These are phyloP conservation scores for Mus pahari DNA, from an alignment of 2,113 vertebrate genomes.

Conservation along the genomic window DNA sequence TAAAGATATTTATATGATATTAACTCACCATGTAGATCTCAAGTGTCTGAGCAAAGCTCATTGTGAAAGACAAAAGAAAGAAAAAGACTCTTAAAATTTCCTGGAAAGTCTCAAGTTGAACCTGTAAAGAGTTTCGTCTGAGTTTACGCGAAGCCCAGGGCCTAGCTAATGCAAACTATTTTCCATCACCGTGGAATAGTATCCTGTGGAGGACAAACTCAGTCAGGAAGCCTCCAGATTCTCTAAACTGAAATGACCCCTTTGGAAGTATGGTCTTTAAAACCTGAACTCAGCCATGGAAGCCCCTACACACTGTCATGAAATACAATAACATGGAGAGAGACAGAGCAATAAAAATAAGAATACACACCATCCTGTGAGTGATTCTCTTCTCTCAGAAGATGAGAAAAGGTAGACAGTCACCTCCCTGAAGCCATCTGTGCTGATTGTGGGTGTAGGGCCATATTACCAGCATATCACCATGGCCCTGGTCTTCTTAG, in stretches of 20 bases:
- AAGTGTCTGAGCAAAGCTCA: not conserved
- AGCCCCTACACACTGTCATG: not conserved
- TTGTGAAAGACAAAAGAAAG: not conserved
- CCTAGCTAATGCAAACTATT: not conserved
- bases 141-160: conserved; percentile 7
- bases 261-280: not conserved
- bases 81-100: not conserved
- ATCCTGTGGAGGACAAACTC: not conserved
- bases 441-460: not conserved
- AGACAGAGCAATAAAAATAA: conserved; percentile 35
- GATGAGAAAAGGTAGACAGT: not conserved
- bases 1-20: conserved; percentile 57
- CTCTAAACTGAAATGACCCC: not conserved
- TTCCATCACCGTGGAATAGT: not conserved
- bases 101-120: not conserved
- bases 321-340: not conserved
- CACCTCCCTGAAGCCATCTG: not conserved
- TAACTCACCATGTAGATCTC: conserved; percentile 9
- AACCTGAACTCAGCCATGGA: not conserved
- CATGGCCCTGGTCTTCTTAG: not conserved
- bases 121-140: not conserved
- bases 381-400: not conserved
- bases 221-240: not conserved
- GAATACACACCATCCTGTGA: not conserved
- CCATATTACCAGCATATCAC: not conserved